phyloP scores from a whole-genome alignment of 2,113 vertebrate species.

The Muntiacus muntjak region DNA sequence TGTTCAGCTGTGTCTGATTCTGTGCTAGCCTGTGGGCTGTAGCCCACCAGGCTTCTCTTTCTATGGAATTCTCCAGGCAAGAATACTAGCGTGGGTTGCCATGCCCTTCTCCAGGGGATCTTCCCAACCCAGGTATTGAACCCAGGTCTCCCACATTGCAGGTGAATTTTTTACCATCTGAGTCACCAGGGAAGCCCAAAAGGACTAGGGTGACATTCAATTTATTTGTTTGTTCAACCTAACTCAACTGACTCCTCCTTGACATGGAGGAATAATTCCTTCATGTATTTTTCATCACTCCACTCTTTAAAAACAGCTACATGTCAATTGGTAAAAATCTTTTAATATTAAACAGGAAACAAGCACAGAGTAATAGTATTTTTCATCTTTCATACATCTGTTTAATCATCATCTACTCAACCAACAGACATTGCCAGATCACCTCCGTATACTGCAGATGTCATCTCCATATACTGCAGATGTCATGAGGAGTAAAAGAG shows the following conservation, averaged over 20 bases:
- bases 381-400: not conserved
- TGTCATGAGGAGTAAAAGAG: rapidly evolving
- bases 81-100: not conserved
- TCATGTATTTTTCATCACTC: not conserved
- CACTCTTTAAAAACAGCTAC: not conserved
- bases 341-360: not conserved
- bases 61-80: not conserved
- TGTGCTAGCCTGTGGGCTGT: not conserved
- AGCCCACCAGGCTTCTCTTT: not conserved
- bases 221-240: not conserved
- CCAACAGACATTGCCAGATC: not conserved
- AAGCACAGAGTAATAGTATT: rapidly evolving
- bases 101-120: not conserved
- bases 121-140: not conserved
- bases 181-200: not conserved
- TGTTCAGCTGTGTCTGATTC: not conserved
- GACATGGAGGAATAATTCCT: not conserved
- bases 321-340: not conserved
- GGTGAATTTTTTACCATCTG: not conserved
- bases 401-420: not conserved
- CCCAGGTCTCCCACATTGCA: not conserved
- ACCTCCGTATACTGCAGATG: too few species aligned
- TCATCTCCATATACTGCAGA: not conserved
- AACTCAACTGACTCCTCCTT: not conserved
- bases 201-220: not conserved